Conservation (phyloP, 2,888 invertebrate genomes). For the Therioaphis trifolii region DNA sequence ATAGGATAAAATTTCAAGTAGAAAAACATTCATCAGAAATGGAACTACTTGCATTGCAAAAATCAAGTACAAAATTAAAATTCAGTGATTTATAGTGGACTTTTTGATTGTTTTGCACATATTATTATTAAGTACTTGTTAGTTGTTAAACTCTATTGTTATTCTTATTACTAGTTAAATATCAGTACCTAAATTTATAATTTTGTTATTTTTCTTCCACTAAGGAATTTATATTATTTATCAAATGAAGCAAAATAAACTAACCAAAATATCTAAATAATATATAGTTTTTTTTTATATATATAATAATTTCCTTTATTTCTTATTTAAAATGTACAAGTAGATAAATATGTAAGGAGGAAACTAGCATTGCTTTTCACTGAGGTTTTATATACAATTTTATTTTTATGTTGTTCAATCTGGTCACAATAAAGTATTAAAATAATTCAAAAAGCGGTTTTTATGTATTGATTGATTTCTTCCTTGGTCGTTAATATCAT, state of each 20-base stretch:
- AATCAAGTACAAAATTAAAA: not conserved
- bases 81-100: not conserved
- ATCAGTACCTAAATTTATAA: not conserved
- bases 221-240: not conserved
- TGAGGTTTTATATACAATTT: too few species aligned
- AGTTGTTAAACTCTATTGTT: not conserved
- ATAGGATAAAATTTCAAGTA: not conserved
- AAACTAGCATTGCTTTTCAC: too few species aligned
- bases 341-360: too few species aligned
- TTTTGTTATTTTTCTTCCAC: not conserved
- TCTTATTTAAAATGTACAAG: not conserved
- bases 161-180: not conserved
- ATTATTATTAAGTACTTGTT: not conserved
- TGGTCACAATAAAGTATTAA: constrained; percentile 4
- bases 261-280: too few species aligned
- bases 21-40: constrained; percentile 18
- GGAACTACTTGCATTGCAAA: not conserved
- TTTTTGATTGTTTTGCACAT: not conserved
- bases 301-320: not conserved
- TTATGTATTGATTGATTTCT: constrained; percentile 26
- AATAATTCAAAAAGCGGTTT: constrained; percentile 33
- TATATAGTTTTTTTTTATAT: too few species aligned
- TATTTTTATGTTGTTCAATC: too few species aligned
- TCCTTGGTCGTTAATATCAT: not conserved
- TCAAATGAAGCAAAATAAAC: too few species aligned